A percentile compares a stretch with the other conserved stretches of the same genome.
Evolutionary conservation across 2,888 invertebrate genomes (phyloP).

Genomic region (Zygogramma bicolorata): DNA sequence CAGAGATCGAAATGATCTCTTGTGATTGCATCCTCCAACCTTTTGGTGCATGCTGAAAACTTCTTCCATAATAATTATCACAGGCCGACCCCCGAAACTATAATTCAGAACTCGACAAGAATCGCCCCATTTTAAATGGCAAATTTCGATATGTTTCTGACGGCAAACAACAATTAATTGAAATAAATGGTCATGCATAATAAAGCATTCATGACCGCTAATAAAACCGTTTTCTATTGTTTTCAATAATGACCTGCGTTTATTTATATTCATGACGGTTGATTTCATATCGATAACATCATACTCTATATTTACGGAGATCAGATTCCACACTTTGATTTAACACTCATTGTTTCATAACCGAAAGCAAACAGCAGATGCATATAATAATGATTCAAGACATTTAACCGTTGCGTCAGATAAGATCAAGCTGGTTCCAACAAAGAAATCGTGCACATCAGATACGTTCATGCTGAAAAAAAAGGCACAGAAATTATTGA

Average conservation of each 20-base stretch:
- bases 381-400: slow-evolving; percentile 36
- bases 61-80: too few relatives aligned
- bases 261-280: neutral
- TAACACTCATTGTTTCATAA: neutral
- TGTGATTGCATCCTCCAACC: too few relatives aligned
- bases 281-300: neutral
- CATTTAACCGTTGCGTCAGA: slow-evolving; percentile 36
- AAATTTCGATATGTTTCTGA: too few relatives aligned
- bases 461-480: slow-evolving; percentile 12
- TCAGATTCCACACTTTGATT: neutral
- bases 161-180: too few relatives aligned
- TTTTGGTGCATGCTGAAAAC: too few relatives aligned
- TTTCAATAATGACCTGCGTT: neutral
- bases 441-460: slow-evolving; percentile 41
- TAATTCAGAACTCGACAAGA: too few relatives aligned
- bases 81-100: too few relatives aligned
- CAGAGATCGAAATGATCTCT: too few relatives aligned
- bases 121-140: too few relatives aligned
- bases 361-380: neutral
- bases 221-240: neutral
- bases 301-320: neutral
- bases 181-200: neutral
- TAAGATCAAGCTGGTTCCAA: slow-evolving; percentile 33
- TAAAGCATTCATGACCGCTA: neutral
- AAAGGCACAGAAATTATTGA: neutral